Percentiles rank a stretch among this genome's conserved stretches.
phyloP scores from a whole-genome alignment of 2,797 vertebrate species.

The Falco berigora region DNA sequence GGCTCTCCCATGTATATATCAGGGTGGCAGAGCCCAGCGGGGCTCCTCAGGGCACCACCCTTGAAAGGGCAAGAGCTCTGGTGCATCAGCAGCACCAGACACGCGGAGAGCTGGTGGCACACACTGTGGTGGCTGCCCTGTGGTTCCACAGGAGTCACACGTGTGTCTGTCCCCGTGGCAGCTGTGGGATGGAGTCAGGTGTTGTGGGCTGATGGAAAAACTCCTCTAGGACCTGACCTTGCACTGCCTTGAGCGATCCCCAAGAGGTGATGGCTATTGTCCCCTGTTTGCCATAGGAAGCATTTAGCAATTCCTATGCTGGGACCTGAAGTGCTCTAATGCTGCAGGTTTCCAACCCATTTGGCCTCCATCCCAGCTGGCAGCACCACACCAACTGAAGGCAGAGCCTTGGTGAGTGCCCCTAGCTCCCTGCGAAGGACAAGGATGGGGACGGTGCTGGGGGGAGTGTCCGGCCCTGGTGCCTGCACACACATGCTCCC shows the following conservation, averaged over 20 bases:
- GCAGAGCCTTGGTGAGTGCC: background rate
- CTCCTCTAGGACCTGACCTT: background rate
- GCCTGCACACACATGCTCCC: rapidly evolving
- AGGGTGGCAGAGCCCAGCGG: background rate
- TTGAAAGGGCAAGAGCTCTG: background rate
- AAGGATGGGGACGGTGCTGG: background rate
- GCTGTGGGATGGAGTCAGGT: background rate
- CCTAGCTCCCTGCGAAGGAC: background rate
- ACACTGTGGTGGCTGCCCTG: background rate
- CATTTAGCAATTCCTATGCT: background rate
- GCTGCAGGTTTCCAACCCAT: background rate
- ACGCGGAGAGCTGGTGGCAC: background rate
- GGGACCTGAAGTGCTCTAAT: background rate
- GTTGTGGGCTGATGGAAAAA: background rate
- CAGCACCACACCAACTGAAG: background rate
- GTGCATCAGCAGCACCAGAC: background rate
- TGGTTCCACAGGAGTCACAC: background rate
- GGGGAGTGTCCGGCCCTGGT: background rate
- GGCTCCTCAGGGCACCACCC: background rate
- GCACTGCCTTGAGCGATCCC: background rate
- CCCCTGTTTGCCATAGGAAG: background rate
- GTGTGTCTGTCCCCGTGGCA: background rate
- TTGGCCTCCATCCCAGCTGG: background rate
- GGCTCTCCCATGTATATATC: background rate
- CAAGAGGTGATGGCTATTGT: background rate